Evolutionary conservation across 2,888 invertebrate species (phyloP).

Genomic region (Xiphydria camelus): DNA sequence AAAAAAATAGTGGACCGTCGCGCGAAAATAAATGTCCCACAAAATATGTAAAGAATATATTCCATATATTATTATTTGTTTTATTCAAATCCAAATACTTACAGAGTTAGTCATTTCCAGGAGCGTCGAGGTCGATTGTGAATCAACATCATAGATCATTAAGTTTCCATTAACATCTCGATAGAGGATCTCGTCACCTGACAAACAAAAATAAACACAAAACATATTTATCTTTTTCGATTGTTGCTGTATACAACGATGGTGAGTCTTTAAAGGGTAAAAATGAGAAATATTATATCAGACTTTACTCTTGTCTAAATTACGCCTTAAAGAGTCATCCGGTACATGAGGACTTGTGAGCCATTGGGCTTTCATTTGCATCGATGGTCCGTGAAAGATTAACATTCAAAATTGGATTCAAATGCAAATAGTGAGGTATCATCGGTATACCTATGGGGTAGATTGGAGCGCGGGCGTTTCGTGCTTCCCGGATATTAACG

Average conservation of each 20-base stretch:
- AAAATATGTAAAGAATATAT: no score
- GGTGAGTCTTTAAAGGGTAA: not conserved
- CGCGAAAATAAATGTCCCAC: no score
- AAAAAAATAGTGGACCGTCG: no score
- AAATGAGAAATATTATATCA: not conserved
- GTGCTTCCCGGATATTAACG: constrained; percentile 36
- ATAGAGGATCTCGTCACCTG: constrained; percentile 70
- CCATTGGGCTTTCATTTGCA: not conserved
- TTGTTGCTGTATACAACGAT: not conserved
- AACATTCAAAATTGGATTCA: constrained; percentile 27
- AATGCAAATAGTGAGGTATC: constrained; percentile 33
- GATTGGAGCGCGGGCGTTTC: constrained; percentile 16
- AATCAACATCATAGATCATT: constrained; percentile 61
- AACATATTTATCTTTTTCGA: constrained; percentile 1
- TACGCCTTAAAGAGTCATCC: not conserved
- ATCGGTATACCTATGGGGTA: constrained; percentile 23
- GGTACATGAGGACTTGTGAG: no score
- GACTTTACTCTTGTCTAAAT: not conserved
- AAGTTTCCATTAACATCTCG: constrained; percentile 64
- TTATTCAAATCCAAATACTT: no score
- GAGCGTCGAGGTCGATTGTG: constrained; percentile 54
- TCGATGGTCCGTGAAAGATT: not conserved
- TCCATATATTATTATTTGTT: no score
- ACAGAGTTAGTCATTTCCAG: constrained; percentile 61
- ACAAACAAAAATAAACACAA: constrained; percentile 42